Evolutionary conservation across 2,797 vertebrate species (phyloP).

Genomic region (Gallinago stenura): DNA sequence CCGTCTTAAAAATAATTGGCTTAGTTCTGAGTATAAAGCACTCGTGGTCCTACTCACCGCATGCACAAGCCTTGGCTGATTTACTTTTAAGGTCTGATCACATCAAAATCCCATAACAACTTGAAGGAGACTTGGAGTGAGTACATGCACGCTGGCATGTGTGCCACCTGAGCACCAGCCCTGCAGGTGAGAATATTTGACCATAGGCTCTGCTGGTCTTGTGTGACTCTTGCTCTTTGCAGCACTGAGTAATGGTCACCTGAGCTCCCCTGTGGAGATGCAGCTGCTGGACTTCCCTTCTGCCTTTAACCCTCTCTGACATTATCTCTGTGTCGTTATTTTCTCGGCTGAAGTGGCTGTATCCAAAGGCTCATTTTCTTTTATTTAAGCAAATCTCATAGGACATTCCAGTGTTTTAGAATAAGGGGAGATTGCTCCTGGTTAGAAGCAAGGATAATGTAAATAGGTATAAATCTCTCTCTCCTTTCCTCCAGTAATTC

Average conservation of each 20-base stretch:
- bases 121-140: not conserved
- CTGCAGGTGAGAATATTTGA: not conserved
- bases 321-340: not conserved
- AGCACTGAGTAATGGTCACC: not conserved
- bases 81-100: not conserved
- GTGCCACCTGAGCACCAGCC: not conserved
- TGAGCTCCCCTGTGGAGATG: not conserved
- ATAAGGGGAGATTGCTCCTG: not conserved
- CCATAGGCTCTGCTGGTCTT: not conserved
- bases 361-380: not conserved
- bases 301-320: not conserved
- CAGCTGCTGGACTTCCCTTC: not conserved
- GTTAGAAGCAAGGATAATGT: conserved; percentile 36
- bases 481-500: conserved; percentile 35
- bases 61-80: not conserved
- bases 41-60: not conserved
- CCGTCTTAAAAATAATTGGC: not conserved
- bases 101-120: not conserved
- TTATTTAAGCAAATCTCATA: not conserved
- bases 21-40: not conserved
- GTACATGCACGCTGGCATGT: not conserved
- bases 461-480: conserved; percentile 35
- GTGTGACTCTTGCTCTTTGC: not conserved
- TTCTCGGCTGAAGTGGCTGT: not conserved
- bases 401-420: not conserved